Evolutionary conservation across 2,113 vertebrate species (phyloP), one percentile per base, ranked within the genome.

Genomic region (Pantherophis guttatus): DNA sequence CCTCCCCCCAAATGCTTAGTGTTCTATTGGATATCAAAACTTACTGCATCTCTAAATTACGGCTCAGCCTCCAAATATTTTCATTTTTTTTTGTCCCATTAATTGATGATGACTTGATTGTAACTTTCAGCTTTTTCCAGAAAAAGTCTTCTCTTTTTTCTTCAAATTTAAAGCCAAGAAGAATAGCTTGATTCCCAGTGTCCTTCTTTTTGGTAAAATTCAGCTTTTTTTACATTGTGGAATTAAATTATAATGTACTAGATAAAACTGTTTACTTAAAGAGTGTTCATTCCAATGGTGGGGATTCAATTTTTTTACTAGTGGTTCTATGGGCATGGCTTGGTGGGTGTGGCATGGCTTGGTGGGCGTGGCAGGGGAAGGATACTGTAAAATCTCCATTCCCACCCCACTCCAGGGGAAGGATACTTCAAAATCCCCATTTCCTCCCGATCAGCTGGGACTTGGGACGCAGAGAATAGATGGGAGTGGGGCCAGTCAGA

Each of bases 251-350:
- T 33, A 75, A 39, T 33, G 94, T 19, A n/a, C 2, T 91, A 23
- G 90, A 88, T 6, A 39, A 50, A 87, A 58, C 53, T 65, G n/a
- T 91, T 93, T 5, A 57, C 88, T 89, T 54, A 59, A 94, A 95
- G 50, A 9, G 85, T 92, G 29, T 87, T 89, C 59, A 23, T 90
- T 93, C 62, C 48, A 50, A 3, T 50, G 6, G 48, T 50, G 48
- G 48, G 5, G 5, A 50, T 50, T 50, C 48, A 50, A 8, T 6
- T 6, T 6, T 7, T 50, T 50, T 50, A 50, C 48, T 50, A 50
- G 6, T 1, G 48, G 48, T 50, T 50, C 48, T 50, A 6, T 50
- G 48, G 48, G 48, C 48, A 0, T 50, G 48, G 48, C 48, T 50
- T 50, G 48, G 48, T 50, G 6, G 48, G 48, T 50, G 48, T 7